A percentile compares a stretch with the other conserved stretches of the same genome.
Evolutionary conservation across 1,140 invertebrate species (phyloP).

Genomic region (Kradibia gibbosae): DNA sequence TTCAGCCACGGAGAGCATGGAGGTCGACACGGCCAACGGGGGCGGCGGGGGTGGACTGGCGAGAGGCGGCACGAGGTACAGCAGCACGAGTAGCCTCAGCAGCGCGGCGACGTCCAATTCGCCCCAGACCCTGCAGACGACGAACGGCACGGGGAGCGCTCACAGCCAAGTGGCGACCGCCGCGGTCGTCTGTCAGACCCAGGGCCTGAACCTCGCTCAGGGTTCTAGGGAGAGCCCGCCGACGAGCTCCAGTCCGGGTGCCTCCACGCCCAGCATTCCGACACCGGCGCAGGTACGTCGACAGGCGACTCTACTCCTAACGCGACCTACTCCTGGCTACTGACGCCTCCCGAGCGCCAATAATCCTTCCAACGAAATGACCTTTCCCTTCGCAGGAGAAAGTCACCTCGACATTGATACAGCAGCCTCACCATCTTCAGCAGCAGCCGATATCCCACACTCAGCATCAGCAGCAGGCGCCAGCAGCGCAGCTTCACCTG

Average conservation of each 20-base stretch:
- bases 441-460: constrained; percentile 56
- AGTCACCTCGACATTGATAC: constrained; percentile 59
- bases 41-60: constrained; percentile 54
- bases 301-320: no score
- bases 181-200: constrained; percentile 69
- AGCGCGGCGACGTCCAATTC: constrained; percentile 67
- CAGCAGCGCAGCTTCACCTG: constrained; percentile 67
- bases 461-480: constrained; percentile 53
- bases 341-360: no score
- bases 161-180: constrained; percentile 67
- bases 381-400: constrained; percentile 58
- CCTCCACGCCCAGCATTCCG: constrained; percentile 66
- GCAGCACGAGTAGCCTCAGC: constrained; percentile 69
- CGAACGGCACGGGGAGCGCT: constrained; percentile 44
- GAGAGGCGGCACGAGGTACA: constrained; percentile 69
- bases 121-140: constrained; percentile 62
- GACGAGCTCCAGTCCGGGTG: constrained; percentile 65
- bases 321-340: no score
- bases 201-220: constrained; percentile 68
- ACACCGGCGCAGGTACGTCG: constrained; percentile 65
- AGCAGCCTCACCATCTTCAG: constrained; percentile 53
- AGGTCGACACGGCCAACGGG: constrained; percentile 60
- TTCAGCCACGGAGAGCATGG: constrained; percentile 64
- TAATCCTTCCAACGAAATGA: background rate
- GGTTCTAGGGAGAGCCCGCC: constrained; percentile 69